A percentile compares a stretch with the other conserved stretches of the same genome.
phyloP scores from a whole-genome alignment of 2,888 invertebrate genomes.

The Oscheius sp. region DNA sequence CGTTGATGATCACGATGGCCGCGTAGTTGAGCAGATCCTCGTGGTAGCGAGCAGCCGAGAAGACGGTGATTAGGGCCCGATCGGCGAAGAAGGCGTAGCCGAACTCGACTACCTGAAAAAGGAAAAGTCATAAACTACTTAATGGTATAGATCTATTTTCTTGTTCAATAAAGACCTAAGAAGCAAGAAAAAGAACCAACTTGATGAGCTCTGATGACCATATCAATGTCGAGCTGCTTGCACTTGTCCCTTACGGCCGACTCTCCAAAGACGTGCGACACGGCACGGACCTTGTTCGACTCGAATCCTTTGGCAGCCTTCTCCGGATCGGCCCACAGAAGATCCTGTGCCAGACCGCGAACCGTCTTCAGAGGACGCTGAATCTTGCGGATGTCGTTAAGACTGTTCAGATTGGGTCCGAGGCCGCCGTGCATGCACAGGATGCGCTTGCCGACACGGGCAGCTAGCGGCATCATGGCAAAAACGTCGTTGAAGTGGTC shows the following conservation, averaged over 20 bases:
- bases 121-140: not conserved
- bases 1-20: slow-evolving; percentile 54
- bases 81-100: slow-evolving; percentile 52
- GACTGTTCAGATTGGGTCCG: slow-evolving; percentile 52
- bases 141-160: not conserved
- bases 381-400: slow-evolving; percentile 63
- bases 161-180: not conserved
- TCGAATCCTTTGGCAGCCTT: slow-evolving; percentile 46
- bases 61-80: slow-evolving; percentile 59
- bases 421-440: slow-evolving; percentile 68
- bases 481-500: slow-evolving; percentile 66
- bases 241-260: slow-evolving; percentile 50
- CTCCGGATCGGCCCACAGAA: slow-evolving; percentile 64
- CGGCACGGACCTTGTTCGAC: slow-evolving; percentile 57
- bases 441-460: slow-evolving; percentile 54
- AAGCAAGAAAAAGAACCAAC: slow-evolving; percentile 12
- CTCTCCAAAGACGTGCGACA: slow-evolving; percentile 59
- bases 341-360: slow-evolving; percentile 54
- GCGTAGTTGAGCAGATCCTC: slow-evolving; percentile 61
- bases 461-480: slow-evolving; percentile 65
- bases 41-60: slow-evolving; percentile 64
- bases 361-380: slow-evolving; percentile 46
- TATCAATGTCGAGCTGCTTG: slow-evolving; percentile 48
- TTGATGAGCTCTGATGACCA: slow-evolving; percentile 54
- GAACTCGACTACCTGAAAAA: slow-evolving; percentile 49